phyloP scores from a whole-genome alignment of 1,140 invertebrate species.

The Drosophila insularis region DNA sequence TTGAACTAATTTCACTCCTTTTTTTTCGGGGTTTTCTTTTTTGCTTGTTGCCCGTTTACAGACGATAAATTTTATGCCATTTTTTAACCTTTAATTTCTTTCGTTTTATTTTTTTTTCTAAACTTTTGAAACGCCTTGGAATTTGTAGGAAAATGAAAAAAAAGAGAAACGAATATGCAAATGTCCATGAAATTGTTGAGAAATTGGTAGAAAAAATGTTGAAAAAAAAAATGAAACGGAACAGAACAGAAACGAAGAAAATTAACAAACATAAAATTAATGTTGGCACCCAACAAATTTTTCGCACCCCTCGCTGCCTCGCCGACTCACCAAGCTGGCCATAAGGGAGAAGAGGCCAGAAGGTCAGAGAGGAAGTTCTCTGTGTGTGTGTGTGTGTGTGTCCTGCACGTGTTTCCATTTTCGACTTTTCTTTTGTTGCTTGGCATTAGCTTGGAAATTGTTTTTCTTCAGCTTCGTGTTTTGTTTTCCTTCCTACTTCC shows the following conservation, averaged over 20 bases:
- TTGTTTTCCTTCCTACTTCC: no score
- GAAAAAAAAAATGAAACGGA: slow-evolving; percentile 45
- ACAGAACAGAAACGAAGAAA: slow-evolving; percentile 48
- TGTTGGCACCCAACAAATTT: slow-evolving; percentile 77
- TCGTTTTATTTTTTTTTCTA: slow-evolving; percentile 17
- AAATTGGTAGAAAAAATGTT: slow-evolving; percentile 58
- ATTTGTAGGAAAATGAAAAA: slow-evolving; percentile 34
- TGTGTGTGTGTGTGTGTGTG: slow-evolving; percentile 25
- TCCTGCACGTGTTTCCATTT: slow-evolving; percentile 73
- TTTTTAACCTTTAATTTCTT: slow-evolving; percentile 60
- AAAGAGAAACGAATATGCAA: slow-evolving; percentile 56
- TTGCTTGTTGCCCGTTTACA: slow-evolving; percentile 56
- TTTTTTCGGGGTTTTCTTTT: slow-evolving; percentile 33
- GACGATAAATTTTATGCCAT: slow-evolving; percentile 77
- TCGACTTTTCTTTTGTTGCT: slow-evolving; percentile 35
- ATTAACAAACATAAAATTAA: slow-evolving; percentile 81
- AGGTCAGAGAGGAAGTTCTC: slow-evolving; percentile 26
- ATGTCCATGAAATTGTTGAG: slow-evolving; percentile 72
- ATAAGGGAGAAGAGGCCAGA: neutral
- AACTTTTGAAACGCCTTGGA: slow-evolving; percentile 58
- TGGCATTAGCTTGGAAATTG: slow-evolving; percentile 60
- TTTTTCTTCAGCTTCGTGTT: slow-evolving; percentile 36
- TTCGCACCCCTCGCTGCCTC: slow-evolving; percentile 8
- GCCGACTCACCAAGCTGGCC: neutral
- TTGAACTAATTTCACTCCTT: slow-evolving; percentile 71